Percentiles rank a stretch among this genome's conserved stretches.
Conservation (phyloP, 1,140 invertebrate species). For the Agrilus planipennis region DNA sequence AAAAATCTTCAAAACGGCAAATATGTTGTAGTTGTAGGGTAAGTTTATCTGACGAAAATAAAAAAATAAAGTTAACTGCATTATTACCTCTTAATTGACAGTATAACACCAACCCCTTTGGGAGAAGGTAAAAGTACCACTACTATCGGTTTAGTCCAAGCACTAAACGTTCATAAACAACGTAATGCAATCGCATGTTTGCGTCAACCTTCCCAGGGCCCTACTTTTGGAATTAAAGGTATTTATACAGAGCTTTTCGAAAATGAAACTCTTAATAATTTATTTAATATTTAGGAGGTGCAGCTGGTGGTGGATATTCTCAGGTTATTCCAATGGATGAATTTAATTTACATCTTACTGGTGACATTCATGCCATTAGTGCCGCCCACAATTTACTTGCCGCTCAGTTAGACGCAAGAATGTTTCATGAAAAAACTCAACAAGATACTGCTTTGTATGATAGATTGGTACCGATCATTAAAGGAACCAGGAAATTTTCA, state of each 20-base stretch:
- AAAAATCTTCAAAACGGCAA: conserved; percentile 62
- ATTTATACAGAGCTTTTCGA: conserved; percentile 1
- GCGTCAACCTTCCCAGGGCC: conserved; percentile 96
- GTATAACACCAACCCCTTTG: conserved; percentile 92
- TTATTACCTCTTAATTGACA: conserved; percentile 28
- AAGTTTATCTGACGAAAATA: conserved; percentile 24
- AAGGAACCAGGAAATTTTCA: conserved; percentile 68
- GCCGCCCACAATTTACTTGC: conserved; percentile 96
- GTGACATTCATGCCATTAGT: conserved; percentile 96
- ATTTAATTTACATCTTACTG: conserved; percentile 97
- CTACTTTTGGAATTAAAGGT: conserved; percentile 97
- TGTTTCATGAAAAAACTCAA: conserved; percentile 92
- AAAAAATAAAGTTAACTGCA: neutral
- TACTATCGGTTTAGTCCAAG: conserved; percentile 86
- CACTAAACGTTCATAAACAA: conserved; percentile 70
- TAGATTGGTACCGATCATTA: conserved; percentile 71
- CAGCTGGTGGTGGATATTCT: conserved; percentile 89
- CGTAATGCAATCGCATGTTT: conserved; percentile 90
- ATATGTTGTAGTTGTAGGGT: conserved; percentile 93
- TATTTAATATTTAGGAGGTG: conserved; percentile 50
- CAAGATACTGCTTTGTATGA: conserved; percentile 76
- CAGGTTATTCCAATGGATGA: conserved; percentile 99
- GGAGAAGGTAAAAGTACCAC: conserved; percentile 98
- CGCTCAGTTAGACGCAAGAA: conserved; percentile 85
- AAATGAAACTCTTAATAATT: neutral